Conservation (phyloP, 2,113 vertebrate genomes). For the Zosterops japonicus region DNA sequence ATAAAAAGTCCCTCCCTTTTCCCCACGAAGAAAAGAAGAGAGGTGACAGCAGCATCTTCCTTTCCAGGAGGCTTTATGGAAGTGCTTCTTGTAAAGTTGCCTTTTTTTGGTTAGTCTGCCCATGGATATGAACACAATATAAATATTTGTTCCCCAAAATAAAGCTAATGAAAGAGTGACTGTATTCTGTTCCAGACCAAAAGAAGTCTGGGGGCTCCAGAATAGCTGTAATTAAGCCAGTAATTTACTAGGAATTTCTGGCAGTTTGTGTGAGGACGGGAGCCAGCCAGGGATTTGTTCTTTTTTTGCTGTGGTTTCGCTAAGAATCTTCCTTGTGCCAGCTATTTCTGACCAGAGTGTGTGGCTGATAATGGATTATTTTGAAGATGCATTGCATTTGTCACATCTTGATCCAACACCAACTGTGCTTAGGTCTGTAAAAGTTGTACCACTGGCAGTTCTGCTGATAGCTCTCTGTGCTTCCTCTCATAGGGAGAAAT, state of each 20-base stretch:
- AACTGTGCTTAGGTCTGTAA: background rate
- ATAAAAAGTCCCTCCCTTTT: background rate
- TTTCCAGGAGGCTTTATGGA: background rate
- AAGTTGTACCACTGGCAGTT: background rate
- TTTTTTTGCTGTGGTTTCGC: background rate
- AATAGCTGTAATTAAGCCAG: background rate
- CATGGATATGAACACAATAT: background rate
- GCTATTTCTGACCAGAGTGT: background rate
- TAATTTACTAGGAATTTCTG: conserved; percentile 14
- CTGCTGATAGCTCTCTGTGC: accelerated
- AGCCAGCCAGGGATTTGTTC: background rate
- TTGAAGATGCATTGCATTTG: background rate
- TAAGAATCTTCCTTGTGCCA: background rate
- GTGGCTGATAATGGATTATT: background rate
- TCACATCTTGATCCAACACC: background rate
- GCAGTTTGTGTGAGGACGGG: background rate
- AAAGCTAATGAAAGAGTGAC: background rate
- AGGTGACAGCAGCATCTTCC: background rate
- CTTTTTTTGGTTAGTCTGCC: background rate
- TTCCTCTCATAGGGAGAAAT: background rate
- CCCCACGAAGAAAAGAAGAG: background rate
- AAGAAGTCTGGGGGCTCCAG: background rate
- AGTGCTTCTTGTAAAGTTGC: background rate
- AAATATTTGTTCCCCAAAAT: background rate
- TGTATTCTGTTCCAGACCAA: background rate